Evolutionary conservation across 1,140 invertebrate genomes (phyloP).

Genomic region (Neodiprion fabricii): DNA sequence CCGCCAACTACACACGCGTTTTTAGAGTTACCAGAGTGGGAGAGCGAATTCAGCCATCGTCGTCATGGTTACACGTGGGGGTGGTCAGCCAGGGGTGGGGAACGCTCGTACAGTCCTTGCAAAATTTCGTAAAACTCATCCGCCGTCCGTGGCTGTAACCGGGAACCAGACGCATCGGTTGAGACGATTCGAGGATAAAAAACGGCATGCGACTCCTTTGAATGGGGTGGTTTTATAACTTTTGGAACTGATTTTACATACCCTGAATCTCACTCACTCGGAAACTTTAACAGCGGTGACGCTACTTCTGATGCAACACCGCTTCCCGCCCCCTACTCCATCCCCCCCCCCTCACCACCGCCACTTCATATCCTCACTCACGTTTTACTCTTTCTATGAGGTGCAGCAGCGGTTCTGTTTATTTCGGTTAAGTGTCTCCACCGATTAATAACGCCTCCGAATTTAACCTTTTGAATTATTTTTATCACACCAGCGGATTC

Average conservation of each 20-base stretch:
- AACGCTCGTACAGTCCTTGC: conserved; percentile 52
- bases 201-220: conserved; percentile 19
- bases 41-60: conserved; percentile 46
- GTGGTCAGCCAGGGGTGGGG: conserved; percentile 51
- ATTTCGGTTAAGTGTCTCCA: conserved; percentile 52
- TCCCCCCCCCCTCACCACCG: conserved; percentile 49
- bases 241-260: conserved; percentile 46
- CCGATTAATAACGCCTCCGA: conserved; percentile 40
- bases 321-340: conserved; percentile 12
- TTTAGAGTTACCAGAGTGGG: conserved; percentile 44
- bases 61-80: conserved; percentile 51
- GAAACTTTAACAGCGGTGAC: too few species aligned
- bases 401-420: conserved; percentile 36
- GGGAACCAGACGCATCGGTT: too few species aligned
- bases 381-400: too few species aligned
- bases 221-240: conserved; percentile 31
- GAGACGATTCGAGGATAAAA: conserved; percentile 33
- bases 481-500: neutral
- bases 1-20: conserved; percentile 53
- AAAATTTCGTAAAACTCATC: conserved; percentile 46
- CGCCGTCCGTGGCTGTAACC: too few species aligned
- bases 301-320: too few species aligned
- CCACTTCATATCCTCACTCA: too few species aligned
- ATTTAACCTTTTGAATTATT: neutral
- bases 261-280: too few species aligned